Evolutionary conservation across 2,888 invertebrate genomes (phyloP).

Genomic region (Drosophila recens): DNA sequence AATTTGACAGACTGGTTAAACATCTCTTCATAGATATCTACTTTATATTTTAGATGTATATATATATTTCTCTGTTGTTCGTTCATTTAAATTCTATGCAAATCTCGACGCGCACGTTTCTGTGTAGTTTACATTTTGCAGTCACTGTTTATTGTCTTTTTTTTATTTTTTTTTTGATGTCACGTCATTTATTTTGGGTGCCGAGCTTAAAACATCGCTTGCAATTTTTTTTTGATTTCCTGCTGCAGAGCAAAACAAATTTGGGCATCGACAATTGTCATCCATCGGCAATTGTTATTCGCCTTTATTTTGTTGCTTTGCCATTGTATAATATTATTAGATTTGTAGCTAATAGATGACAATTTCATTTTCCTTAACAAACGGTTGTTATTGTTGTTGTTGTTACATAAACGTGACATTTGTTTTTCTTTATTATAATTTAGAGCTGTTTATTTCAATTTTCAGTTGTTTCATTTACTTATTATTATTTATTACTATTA

Average conservation of each 20-base stretch:
- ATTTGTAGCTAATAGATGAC: conserved; percentile 44
- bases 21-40: not conserved
- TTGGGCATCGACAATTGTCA: conserved; percentile 48
- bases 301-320: conserved; percentile 15
- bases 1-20: not conserved
- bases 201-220: conserved; percentile 34
- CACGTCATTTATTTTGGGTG: conserved; percentile 57
- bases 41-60: not conserved
- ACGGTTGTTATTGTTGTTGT: not conserved
- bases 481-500: conserved; percentile 27
- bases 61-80: conserved; percentile 1
- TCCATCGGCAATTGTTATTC: conserved; percentile 23
- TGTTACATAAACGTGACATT: conserved; percentile 72
- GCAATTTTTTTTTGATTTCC: conserved; percentile 60
- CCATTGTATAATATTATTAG: conserved; percentile 30
- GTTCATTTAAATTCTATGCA: conserved; percentile 63
- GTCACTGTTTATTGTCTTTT: conserved; percentile 44
- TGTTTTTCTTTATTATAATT: conserved; percentile 33
- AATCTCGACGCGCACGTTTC: conserved; percentile 58
- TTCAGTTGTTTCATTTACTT: conserved; percentile 20
- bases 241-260: conserved; percentile 40
- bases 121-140: conserved; percentile 60
- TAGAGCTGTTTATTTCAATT: conserved; percentile 8
- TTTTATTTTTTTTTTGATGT: conserved; percentile 47
- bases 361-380: conserved; percentile 28